These are phyloP conservation scores for Spongilla lacustris DNA, from an alignment of 37 sponge, comb jelly and placozoan genomes.

Conservation along the genomic window DNA sequence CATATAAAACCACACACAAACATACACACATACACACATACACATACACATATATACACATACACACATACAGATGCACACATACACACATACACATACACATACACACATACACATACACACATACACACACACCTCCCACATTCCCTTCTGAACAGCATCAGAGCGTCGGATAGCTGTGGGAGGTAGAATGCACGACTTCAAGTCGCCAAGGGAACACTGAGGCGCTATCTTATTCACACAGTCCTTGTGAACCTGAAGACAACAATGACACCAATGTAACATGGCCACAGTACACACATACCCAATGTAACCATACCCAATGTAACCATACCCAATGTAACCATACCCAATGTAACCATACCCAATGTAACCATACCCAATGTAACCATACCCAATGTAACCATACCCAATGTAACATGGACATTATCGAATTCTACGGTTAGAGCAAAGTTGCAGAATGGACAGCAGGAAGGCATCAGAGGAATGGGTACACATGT, in stretches of 20 bases:
- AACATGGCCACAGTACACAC: constrained; percentile 3
- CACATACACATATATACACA: not conserved
- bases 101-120: not conserved
- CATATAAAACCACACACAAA: not conserved
- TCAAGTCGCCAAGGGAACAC: constrained; percentile 77
- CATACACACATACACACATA: not conserved
- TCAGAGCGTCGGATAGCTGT: constrained; percentile 71
- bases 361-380: too few species aligned
- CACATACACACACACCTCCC: constrained; percentile 68
- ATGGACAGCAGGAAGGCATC: too few species aligned
- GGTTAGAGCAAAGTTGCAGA: too few species aligned
- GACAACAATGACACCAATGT: not conserved
- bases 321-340: constrained; percentile 3
- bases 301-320: not conserved
- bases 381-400: too few species aligned
- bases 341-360: too few species aligned
- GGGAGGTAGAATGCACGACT: constrained; percentile 79
- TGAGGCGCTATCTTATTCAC: constrained; percentile 16
- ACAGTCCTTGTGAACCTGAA: constrained; percentile 91
- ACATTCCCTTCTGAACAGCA: constrained; percentile 63
- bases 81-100: not conserved
- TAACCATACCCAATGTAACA: too few species aligned
- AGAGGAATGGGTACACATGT: too few species aligned
- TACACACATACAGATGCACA: not conserved
- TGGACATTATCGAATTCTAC: too few species aligned